Evolutionary conservation across 2,113 vertebrate species (phyloP).

Genomic region (Gymnarchus niloticus): DNA sequence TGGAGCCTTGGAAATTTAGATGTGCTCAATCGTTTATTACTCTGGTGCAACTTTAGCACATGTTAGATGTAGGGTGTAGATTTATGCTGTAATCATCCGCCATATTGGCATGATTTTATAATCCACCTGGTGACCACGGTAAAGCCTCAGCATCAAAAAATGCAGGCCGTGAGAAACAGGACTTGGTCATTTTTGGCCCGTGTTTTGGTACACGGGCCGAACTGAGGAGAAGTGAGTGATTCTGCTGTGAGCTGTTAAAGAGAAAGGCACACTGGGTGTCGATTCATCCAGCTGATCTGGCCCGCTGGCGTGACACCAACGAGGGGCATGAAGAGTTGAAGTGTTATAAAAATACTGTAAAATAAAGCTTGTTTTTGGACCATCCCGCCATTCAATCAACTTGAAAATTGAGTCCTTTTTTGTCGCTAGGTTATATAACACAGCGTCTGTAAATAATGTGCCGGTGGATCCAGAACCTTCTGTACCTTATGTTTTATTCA

Average conservation of each 20-base stretch:
- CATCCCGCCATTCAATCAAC: slow-evolving; percentile 39
- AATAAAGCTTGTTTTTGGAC: neutral
- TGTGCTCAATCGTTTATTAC: slow-evolving; percentile 7
- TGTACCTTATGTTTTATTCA: slow-evolving; percentile 69
- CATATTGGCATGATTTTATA: slow-evolving; percentile 12
- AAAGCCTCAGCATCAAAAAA: slow-evolving; percentile 19
- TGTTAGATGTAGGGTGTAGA: neutral
- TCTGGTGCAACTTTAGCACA: neutral
- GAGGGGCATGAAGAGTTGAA: neutral
- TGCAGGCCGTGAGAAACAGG: neutral
- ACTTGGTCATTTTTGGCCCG: neutral
- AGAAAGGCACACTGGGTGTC: neutral
- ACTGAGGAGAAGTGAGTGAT: neutral
- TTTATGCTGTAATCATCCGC: neutral
- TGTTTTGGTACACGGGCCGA: neutral
- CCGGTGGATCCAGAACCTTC: slow-evolving; percentile 59
- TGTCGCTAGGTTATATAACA: slow-evolving; percentile 58
- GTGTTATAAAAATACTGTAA: neutral
- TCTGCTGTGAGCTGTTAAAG: neutral
- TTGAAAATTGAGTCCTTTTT: slow-evolving; percentile 42
- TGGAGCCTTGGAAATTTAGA: slow-evolving; percentile 17
- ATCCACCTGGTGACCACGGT: slow-evolving; percentile 22
- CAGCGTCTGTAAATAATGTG: slow-evolving; percentile 63
- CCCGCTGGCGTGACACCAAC: neutral
- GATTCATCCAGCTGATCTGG: neutral